Evolutionary conservation across 1,140 invertebrate genomes (phyloP).

Genomic region (Conus ventricosus): DNA sequence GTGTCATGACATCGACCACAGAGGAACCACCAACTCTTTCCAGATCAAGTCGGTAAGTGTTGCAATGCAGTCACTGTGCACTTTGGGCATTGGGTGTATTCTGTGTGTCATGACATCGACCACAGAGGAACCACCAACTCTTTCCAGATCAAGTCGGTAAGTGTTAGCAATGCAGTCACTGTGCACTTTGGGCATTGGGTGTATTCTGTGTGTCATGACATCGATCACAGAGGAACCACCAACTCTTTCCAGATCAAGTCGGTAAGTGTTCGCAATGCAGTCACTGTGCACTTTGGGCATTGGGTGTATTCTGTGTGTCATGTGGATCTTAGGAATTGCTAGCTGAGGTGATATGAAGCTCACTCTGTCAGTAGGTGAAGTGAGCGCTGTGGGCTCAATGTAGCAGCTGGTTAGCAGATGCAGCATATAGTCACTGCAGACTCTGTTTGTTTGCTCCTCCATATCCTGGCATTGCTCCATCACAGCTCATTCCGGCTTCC

Average conservation of each 20-base stretch:
- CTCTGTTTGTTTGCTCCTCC: too few species aligned
- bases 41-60: slow-evolving; percentile 81
- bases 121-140: slow-evolving; percentile 97
- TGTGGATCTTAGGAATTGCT: too few species aligned
- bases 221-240: slow-evolving; percentile 94
- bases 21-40: slow-evolving; percentile 96
- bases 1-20: slow-evolving; percentile 95
- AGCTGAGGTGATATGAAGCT: too few species aligned
- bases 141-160: slow-evolving; percentile 85
- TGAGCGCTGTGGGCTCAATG: too few species aligned
- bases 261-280: too few species aligned
- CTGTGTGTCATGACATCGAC: slow-evolving; percentile 95
- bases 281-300: not conserved
- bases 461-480: too few species aligned
- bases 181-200: slow-evolving; percentile 76
- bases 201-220: slow-evolving; percentile 97
- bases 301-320: slow-evolving; percentile 83
- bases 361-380: too few species aligned
- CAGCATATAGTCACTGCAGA: too few species aligned
- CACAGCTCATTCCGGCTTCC: too few species aligned
- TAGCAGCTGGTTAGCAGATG: too few species aligned
- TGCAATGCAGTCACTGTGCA: not conserved
- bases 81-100: slow-evolving; percentile 83
- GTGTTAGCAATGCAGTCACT: too few species aligned
- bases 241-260: slow-evolving; percentile 92